Evolutionary conservation across 2,888 invertebrate genomes (phyloP), one percentile per base, ranked within the genome.

Genomic region (Alloplasta piceator): DNA sequence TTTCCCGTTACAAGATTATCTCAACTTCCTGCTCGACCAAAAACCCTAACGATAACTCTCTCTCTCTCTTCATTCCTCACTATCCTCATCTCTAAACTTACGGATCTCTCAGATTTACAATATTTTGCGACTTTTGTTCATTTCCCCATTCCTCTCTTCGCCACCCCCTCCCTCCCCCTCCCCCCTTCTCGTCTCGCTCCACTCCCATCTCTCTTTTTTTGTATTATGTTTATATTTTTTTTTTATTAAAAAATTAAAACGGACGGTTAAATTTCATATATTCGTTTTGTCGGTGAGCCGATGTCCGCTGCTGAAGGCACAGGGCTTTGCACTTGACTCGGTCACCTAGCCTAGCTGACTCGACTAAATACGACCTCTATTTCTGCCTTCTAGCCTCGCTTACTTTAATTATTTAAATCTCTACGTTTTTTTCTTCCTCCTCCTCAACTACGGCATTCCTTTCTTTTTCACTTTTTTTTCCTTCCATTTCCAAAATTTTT

Each of bases 301-400:
- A 92, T 92, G 90, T 92, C 92, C 90, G 91, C 90, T 91, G 91
- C 91, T 91, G 90, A 92, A 92, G 92, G 92, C 92, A 92, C 92
- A 92, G 88, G 91, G 91, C 91, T 92, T 92, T 92, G 92, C 92
- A 92, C 92, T 92, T 91, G 92, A 91, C 92, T 90, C 92, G 91
- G 91, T 92, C 91, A 92, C 91, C 91, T 92, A 91, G 86, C 87
- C 91, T 90, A 91, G 88, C 90, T 91, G 87, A 87, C 86, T 86
- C 86, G 85, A 89, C 84, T 87, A 83, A 84, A 87, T 89, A 89
- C 86, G 84, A 87, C 84, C 72, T 73, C 60, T 48, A 71, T 71
- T 78, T 82, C 73, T 82, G 67, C 71, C 68, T 78, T 83, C 87
- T 89, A 87, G 86, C 85, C 85, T 87, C 85, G 85, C 85, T 86